Evolutionary conservation across 2,888 invertebrate genomes (phyloP).

Genomic region (Nomada fucata): DNA sequence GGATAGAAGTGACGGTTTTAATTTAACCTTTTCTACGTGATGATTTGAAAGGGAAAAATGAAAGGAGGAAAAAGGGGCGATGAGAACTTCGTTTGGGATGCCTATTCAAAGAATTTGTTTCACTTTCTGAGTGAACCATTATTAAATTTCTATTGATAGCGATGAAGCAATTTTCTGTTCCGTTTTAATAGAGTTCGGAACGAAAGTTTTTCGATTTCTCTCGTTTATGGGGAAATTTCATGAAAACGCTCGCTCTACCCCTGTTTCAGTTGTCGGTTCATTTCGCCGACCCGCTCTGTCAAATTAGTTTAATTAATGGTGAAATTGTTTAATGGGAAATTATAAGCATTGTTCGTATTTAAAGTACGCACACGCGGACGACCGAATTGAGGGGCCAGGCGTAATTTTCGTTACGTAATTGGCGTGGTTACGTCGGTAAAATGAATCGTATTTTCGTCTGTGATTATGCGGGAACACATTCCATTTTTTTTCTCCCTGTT

Average conservation of each 20-base stretch:
- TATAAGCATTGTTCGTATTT: constrained; percentile 10
- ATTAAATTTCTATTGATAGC: too few species aligned
- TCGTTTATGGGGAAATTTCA: too few species aligned
- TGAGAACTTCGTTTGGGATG: too few species aligned
- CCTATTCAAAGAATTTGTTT: too few species aligned
- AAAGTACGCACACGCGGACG: neutral
- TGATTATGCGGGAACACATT: neutral
- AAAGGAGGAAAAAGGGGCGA: too few species aligned
- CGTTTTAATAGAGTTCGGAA: too few species aligned
- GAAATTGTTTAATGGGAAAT: constrained; percentile 33
- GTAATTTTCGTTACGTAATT: constrained; percentile 32
- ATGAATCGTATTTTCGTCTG: constrained; percentile 13
- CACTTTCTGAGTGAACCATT: neutral
- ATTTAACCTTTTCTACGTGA: neutral
- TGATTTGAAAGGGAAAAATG: too few species aligned
- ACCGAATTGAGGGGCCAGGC: neutral
- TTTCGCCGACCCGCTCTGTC: neutral
- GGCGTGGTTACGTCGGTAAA: constrained; percentile 9
- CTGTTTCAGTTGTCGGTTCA: neutral
- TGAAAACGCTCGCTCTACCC: too few species aligned
- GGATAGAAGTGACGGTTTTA: neutral
- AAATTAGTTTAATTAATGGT: constrained; percentile 41
- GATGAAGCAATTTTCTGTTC: too few species aligned
- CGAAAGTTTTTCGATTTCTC: neutral
- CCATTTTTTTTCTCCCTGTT: neutral